Base-by-base conservation (phyloP, 2,888 invertebrate species). In the Athalia circularis region DNA sequence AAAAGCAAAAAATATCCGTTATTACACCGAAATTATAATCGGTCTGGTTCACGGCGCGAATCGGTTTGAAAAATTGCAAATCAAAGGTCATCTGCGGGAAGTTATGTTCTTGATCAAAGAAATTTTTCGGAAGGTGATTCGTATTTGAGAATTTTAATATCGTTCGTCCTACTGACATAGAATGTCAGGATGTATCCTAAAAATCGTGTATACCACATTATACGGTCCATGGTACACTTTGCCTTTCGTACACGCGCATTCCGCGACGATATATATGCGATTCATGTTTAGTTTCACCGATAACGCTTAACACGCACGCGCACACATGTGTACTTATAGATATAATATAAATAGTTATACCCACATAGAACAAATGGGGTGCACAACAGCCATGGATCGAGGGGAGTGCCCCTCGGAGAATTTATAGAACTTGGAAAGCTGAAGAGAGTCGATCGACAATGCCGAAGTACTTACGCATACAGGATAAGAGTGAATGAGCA, bases 181-280 rank as follows among this genome's bases (percentile, higher is more conserved):
- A 75, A 75, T 62, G 61, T 64, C 62, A 75, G 5, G n/a, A 13
- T 29, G 29, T 75, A 64, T 75, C 50, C 61, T 43, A 15, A 62
- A 62, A 13, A 75, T 75, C 64, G 75, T 15, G 29, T 29, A 29
- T 29, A 29, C 29, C 29, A 29, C 29, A 29, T 29, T 75, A 62
- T 11, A 48, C 62, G 75, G 62, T 50, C 62, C 75, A 75, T 52
- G 75, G 61, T 75, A 61, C 50, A 75, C 62, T 75, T 75, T 75
- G 62, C 48, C 50, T 62, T 75, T 62, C 50, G 75, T 61, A 68
- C 52, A 52, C 9, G 50, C 29, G 47, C 59, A 47, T 29, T 29
- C 29, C 29, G 29, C 29, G 29, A 29, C 29, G 29, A 29, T 29
- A 29, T 29, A 29, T 29, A 29, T 29, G 29, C 29, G 29, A 29